These are phyloP conservation scores for Rhopalosiphum maidis DNA, from an alignment of 1,140 invertebrate species.

Conservation along the genomic window DNA sequence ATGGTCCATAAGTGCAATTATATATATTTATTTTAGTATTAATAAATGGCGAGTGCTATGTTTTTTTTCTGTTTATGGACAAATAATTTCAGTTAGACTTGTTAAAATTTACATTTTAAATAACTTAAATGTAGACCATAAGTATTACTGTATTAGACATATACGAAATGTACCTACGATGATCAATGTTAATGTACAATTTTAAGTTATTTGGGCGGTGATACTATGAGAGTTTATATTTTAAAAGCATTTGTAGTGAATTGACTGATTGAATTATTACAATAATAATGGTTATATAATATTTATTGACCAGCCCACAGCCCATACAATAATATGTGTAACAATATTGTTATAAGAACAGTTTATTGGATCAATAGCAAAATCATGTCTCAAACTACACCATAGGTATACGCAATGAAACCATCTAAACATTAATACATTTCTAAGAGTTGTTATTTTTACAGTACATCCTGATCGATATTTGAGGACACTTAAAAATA, in stretches of 20 bases:
- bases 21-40: background rate
- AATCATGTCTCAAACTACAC: background rate
- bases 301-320: background rate
- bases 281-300: background rate
- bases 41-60: background rate
- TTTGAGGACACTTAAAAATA: background rate
- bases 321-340: no score
- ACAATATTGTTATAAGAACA: no score
- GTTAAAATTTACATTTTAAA: background rate
- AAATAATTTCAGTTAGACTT: background rate
- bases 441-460: background rate
- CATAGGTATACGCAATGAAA: background rate
- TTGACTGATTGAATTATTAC: background rate
- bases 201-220: background rate
- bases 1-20: background rate
- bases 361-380: background rate
- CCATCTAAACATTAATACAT: background rate
- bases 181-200: background rate
- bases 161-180: no score
- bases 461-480: background rate
- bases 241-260: background rate
- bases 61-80: background rate
- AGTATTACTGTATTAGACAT: no score
- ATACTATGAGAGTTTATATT: background rate
- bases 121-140: no score